Evolutionary conservation across 2,888 invertebrate species (phyloP).

Genomic region (Actias luna): DNA sequence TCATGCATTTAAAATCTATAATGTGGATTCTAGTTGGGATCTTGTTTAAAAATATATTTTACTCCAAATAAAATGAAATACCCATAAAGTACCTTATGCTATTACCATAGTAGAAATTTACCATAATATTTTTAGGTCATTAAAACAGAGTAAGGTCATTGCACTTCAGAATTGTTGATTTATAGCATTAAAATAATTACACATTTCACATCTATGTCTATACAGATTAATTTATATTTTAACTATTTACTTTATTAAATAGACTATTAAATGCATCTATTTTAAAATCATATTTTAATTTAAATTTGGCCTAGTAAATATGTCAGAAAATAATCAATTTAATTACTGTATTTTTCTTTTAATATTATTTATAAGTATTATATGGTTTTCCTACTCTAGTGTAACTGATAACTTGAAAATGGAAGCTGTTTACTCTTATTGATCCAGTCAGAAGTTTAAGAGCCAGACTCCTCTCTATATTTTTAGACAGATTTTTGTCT

Average conservation of each 20-base stretch:
- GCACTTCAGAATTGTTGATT: constrained; percentile 25
- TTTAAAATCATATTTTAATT: neutral
- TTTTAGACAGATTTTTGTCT: no score
- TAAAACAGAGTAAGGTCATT: constrained; percentile 39
- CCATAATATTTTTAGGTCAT: constrained; percentile 33
- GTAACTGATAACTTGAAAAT: no score
- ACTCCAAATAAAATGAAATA: neutral
- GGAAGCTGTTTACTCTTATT: no score
- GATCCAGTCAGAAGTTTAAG: no score
- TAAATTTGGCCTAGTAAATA: neutral
- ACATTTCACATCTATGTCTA: neutral
- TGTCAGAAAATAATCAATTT: neutral
- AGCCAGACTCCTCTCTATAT: no score
- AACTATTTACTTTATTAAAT: neutral
- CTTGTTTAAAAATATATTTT: neutral
- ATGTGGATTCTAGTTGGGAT: neutral
- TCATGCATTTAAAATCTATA: neutral
- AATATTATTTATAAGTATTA: neutral
- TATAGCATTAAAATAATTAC: neutral
- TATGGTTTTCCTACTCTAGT: no score
- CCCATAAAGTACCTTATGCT: neutral
- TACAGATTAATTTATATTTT: neutral
- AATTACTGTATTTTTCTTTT: neutral
- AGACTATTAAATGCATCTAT: neutral
- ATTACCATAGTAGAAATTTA: neutral